These are phyloP conservation scores for Aelia acuminata DNA, from an alignment of 2,888 invertebrate genomes.

Conservation along the genomic window DNA sequence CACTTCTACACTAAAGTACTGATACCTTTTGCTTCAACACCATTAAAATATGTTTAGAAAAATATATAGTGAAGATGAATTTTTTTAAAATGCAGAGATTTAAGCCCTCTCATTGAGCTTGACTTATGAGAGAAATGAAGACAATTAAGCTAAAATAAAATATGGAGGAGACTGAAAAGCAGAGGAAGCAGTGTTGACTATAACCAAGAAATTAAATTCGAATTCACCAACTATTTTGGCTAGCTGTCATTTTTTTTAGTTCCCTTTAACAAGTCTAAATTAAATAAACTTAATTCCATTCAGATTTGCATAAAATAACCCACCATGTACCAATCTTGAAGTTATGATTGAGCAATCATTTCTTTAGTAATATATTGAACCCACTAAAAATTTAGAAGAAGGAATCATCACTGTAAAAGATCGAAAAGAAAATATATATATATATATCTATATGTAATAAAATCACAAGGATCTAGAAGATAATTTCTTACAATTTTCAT, in stretches of 20 bases:
- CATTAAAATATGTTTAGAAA: too few species aligned
- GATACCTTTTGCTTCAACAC: too few species aligned
- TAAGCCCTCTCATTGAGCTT: too few species aligned
- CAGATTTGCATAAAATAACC: background rate
- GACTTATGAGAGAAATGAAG: too few species aligned
- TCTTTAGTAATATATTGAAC: background rate
- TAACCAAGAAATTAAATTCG: too few species aligned
- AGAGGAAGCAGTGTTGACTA: background rate
- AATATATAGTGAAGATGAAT: too few species aligned
- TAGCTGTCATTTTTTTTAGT: background rate
- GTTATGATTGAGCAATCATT: background rate
- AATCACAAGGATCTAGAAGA: conserved; percentile 15
- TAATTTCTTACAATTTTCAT: conserved; percentile 8
- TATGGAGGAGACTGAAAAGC: background rate
- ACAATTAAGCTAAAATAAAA: background rate
- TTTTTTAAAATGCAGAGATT: too few species aligned
- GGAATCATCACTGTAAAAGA: background rate
- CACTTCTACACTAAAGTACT: too few species aligned
- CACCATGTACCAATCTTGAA: background rate
- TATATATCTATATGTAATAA: background rate
- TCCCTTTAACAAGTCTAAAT: background rate
- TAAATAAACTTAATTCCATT: background rate
- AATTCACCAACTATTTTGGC: background rate
- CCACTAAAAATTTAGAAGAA: background rate
- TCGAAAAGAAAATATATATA: background rate